These are phyloP conservation scores for Chroicocephalus ridibundus DNA, from an alignment of 2,113 vertebrate species.

Conservation along the genomic window DNA sequence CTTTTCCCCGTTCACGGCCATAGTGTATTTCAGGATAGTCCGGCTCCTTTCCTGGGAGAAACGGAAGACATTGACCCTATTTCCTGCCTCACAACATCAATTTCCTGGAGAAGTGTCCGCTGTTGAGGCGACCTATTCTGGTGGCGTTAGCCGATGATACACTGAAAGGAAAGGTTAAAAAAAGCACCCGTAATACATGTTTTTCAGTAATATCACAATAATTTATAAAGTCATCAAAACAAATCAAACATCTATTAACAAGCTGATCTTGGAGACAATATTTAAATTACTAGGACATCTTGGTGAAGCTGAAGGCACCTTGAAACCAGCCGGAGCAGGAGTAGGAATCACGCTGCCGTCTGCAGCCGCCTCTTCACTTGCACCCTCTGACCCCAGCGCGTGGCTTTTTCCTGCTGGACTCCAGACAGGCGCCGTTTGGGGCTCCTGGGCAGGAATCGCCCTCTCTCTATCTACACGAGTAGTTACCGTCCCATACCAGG, in stretches of 20 bases:
- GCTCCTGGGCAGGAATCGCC: background rate
- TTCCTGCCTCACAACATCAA: background rate
- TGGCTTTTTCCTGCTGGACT: background rate
- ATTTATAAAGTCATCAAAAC: constrained; percentile 65
- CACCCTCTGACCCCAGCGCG: background rate
- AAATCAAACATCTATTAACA: constrained; percentile 26
- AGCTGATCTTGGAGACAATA: constrained; percentile 4
- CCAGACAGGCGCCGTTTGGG: background rate
- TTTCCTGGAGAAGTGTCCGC: background rate
- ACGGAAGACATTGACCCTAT: accelerated
- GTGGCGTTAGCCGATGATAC: accelerated
- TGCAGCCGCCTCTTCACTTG: background rate
- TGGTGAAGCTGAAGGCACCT: constrained; percentile 54
- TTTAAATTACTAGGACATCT: constrained; percentile 3
- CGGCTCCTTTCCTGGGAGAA: background rate
- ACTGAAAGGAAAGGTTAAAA: background rate
- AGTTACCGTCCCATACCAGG: background rate
- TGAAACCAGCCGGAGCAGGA: background rate
- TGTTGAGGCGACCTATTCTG: background rate
- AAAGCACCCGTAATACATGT: background rate
- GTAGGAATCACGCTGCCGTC: background rate
- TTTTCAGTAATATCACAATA: constrained; percentile 37
- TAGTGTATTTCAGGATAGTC: background rate
- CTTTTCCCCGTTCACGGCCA: background rate
- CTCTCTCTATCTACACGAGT: background rate